Base-by-base conservation (phyloP, 2,888 invertebrate genomes). In the Zelleria hepariella region DNA sequence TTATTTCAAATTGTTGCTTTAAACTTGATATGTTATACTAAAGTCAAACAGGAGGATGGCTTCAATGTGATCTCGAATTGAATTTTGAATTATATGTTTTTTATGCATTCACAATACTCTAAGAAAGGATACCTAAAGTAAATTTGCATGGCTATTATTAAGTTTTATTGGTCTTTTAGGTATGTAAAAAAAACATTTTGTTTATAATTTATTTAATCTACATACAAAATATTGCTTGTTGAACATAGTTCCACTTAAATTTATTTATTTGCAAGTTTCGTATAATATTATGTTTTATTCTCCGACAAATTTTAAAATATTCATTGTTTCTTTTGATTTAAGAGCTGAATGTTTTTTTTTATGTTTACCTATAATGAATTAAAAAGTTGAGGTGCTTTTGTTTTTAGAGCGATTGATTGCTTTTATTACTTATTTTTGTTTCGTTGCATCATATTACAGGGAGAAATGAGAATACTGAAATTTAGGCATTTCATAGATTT, bases 61-160 rank as follows among this genome's bases (percentile, higher is more conserved):
- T 82, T 80, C 68, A 70, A 75, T 70, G 75, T 86, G 87, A 87
- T 87, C 87, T 87, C 87, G 82, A 84, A 83, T 82, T 77, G 74
- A 76, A 75, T 79, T 78, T 77, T 76, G 67, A 72, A 75, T 77
- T 77, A 67, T 57, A 61, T 59, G 57, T 58, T 57, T 55, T 48
- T 61, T 27, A 56, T 32, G 18, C 5, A 20, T 27, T 56, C 20
- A 51, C 10, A 49, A 20, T 21, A 7, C 15, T 51, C 18, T 51
- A 21, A 8, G 21, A 51, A 20, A 51, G 15, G 51, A 21, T 51
- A 8, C 10, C 42, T 42, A 8, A 23, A 23, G 21, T 51, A 23
- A n/a, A 51, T 20, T 51, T 51, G 8, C 8, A 20, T 8, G 18
- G 2, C 20, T 20, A 20, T 8, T 8, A 21, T 20, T 42, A 8